These are phyloP conservation scores for Andrena hattorfiana DNA, from an alignment of 2,888 invertebrate species.

Conservation along the genomic window DNA sequence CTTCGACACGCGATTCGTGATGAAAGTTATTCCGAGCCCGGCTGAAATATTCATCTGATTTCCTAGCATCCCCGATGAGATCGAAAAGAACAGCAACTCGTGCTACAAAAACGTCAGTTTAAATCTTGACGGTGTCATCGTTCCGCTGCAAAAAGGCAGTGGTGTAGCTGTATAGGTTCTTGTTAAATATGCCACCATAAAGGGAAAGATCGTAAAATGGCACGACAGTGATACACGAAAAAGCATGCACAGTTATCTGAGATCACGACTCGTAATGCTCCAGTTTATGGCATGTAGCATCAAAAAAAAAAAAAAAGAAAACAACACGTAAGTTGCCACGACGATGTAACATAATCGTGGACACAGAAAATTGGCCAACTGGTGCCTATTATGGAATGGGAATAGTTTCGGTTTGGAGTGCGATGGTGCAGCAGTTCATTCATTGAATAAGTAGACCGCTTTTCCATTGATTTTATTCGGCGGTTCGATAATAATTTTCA, in stretches of 20 bases:
- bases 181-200: constrained; percentile 36
- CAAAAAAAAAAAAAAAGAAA: constrained; percentile 17
- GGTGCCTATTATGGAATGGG: background rate
- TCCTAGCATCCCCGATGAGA: constrained; percentile 33
- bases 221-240: constrained; percentile 15
- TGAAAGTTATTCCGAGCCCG: constrained; percentile 28
- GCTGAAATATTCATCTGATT: constrained; percentile 41
- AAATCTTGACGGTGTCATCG: constrained; percentile 31
- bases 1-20: constrained; percentile 52
- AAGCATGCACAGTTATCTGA: constrained; percentile 44
- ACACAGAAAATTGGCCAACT: background rate
- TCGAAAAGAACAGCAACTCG: constrained; percentile 23
- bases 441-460: constrained; percentile 18
- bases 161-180: constrained; percentile 6
- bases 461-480: constrained; percentile 40
- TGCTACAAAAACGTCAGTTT: background rate
- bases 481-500: constrained; percentile 53
- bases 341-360: constrained; percentile 22
- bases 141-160: background rate
- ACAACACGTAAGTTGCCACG: constrained; percentile 20
- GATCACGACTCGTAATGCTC: constrained; percentile 36
- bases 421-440: background rate
- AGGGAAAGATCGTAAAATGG: constrained; percentile 50
- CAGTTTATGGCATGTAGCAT: constrained; percentile 37
- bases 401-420: background rate